Base-by-base conservation (phyloP, 1,140 invertebrate species). In the Varroa destructor region DNA sequence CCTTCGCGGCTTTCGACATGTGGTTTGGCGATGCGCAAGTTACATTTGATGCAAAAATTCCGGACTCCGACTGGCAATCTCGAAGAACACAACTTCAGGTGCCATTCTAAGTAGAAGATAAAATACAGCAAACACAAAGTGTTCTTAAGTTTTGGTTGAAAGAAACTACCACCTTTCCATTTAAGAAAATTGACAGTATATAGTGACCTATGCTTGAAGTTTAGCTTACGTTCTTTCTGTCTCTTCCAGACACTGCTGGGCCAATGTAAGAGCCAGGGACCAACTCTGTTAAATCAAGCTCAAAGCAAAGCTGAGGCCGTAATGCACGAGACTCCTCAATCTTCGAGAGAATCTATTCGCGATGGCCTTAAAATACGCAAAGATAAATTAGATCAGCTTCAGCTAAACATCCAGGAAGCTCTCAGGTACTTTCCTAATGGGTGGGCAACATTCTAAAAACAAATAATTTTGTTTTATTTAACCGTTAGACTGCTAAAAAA, bases 231-330 rank as follows among this genome's bases (percentile, higher is more conserved):
- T 51, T 8, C 37, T 71, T 71, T 72, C 8, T 43, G 46, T 25
- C 51, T 55, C 1, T 54, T 70, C 37, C 46, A 73, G 72, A 55
- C 64, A 14, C 56, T 73, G 8, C n/a, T 73, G n/a, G 46, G 57
- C 6, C 64, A 67, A 55, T 73, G 72, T 43, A 67, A 73, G 14
- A 73, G 46, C 55, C 61, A 70, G 10, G 72, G 51, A 40, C 25
- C 25, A 51, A 67, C 61, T 6, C 72, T 70, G 43, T 51, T 51
- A 43, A 71, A 73, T 36, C 67, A 71, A 36, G 43, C 37, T 10
- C 40, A 73, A 5, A 46, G 40, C 5, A 67, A 67, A 67, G 61
- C 61, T 37, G 61, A 67, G 36, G 37, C 37, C 2, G 46, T 67
- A 40, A 67, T 67, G 61, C 61, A 67, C 12, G 61, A 67, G 12